phyloP scores from a whole-genome alignment of 1,140 invertebrate genomes.

The Platyscapa corneri region DNA sequence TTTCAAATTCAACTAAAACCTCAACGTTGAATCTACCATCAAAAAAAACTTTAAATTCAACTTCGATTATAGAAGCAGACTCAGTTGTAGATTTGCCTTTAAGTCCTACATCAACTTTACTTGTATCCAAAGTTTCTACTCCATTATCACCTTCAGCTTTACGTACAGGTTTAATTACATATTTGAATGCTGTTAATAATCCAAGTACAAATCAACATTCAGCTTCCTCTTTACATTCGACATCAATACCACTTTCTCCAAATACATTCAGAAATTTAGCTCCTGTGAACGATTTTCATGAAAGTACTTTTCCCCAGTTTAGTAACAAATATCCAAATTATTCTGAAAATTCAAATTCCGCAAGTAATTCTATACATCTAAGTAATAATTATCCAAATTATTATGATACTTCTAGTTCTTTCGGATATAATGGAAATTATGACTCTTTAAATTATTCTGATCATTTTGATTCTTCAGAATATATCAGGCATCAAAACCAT shows the following conservation, averaged over 20 bases:
- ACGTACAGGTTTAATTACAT: too few relatives aligned
- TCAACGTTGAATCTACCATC: neutral
- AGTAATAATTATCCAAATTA: constrained; percentile 1
- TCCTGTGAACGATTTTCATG: neutral
- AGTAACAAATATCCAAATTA: neutral
- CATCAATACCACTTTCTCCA: neutral
- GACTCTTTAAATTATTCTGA: neutral
- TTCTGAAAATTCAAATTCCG: neutral
- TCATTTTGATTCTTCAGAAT: too few relatives aligned
- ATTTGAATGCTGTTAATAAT: too few relatives aligned
- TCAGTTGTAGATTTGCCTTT: neutral
- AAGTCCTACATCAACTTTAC: neutral
- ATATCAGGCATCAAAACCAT: neutral
- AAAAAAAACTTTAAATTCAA: neutral
- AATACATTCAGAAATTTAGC: neutral
- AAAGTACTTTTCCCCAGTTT: neutral
- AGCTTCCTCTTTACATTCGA: neutral
- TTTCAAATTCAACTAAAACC: neutral
- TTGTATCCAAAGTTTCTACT: neutral
- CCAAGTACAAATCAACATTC: too few relatives aligned
- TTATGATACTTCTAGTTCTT: neutral
- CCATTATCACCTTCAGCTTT: too few relatives aligned
- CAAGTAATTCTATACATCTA: neutral
- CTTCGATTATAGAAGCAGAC: neutral
- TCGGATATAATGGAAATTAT: too few relatives aligned